Conservation (phyloP, 2,113 vertebrate genomes). For the Poeciliopsis prolifica region DNA sequence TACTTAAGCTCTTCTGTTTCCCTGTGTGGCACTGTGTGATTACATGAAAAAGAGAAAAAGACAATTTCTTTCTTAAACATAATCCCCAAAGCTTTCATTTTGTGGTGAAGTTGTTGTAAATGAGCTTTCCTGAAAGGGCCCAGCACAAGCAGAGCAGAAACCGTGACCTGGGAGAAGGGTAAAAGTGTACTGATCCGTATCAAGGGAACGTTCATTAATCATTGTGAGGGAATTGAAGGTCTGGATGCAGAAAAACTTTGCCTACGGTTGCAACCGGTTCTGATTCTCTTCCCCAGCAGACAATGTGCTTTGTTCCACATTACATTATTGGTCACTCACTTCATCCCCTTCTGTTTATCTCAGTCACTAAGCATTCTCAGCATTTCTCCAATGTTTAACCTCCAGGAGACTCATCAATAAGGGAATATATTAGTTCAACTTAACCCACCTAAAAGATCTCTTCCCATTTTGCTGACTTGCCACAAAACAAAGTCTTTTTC, state of each 20-base stretch:
- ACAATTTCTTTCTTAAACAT: constrained; percentile 1
- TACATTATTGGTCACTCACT: constrained; percentile 32
- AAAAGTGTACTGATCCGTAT: constrained; percentile 30
- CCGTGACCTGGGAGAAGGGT: constrained; percentile 14
- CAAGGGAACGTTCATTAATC: constrained; percentile 56
- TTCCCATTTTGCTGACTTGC: constrained; percentile 12
- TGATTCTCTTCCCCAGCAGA: constrained; percentile 27
- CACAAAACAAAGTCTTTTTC: neutral
- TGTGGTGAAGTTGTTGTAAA: constrained; percentile 29
- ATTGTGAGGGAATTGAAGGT: constrained; percentile 16
- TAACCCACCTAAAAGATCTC: neutral
- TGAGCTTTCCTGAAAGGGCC: constrained; percentile 18
- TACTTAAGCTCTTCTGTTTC: constrained; percentile 12
- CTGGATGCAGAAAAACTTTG: constrained; percentile 14
- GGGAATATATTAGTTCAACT: constrained; percentile 28
- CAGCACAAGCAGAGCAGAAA: constrained; percentile 44
- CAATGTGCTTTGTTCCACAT: constrained; percentile 35
- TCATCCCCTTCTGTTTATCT: constrained; percentile 7
- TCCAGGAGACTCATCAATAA: constrained; percentile 21
- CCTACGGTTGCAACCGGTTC: neutral
- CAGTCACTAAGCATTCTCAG: constrained; percentile 23
- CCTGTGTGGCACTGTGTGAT: constrained; percentile 17
- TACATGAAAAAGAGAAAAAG: neutral
- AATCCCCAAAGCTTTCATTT: constrained; percentile 14
- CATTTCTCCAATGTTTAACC: constrained; percentile 20